Conservation (phyloP, 2,113 vertebrate genomes). For the Anser brachyrhynchus region DNA sequence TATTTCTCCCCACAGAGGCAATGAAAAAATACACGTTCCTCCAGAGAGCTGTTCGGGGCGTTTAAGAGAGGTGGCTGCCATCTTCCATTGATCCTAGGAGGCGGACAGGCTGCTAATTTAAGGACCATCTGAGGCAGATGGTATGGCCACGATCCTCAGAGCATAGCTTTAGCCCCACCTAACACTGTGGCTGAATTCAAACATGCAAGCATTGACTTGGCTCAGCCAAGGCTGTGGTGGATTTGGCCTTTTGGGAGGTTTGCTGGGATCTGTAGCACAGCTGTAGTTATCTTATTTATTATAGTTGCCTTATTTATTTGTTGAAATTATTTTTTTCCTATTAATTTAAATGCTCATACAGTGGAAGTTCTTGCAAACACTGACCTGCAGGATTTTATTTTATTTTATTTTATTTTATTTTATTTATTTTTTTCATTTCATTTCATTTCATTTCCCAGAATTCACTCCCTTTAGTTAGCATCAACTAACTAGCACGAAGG, state of each 20-base stretch:
- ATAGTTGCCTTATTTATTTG: neutral
- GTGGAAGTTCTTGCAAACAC: neutral
- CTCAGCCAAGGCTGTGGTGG: neutral
- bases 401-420: no score
- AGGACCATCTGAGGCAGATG: neutral
- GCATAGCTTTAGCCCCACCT: neutral
- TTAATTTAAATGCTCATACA: neutral
- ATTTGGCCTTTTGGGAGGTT: neutral
- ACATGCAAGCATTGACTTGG: neutral
- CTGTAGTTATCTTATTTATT: neutral
- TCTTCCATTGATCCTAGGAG: neutral
- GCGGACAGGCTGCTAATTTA: neutral
- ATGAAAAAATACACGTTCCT: neutral
- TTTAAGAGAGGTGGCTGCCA: neutral
- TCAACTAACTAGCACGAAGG: neutral
- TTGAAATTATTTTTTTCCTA: neutral
- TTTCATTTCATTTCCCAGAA: neutral
- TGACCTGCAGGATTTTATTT: rapidly evolving
- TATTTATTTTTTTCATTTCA: no score
- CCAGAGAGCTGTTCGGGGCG: no score
- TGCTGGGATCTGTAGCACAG: neutral
- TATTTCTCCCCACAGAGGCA: neutral
- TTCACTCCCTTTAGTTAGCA: neutral
- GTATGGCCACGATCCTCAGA: no score
- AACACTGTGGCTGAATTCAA: neutral